phyloP scores from a whole-genome alignment of 92 coral and sea anemone species.

The Zoanthus sansibaricus region DNA sequence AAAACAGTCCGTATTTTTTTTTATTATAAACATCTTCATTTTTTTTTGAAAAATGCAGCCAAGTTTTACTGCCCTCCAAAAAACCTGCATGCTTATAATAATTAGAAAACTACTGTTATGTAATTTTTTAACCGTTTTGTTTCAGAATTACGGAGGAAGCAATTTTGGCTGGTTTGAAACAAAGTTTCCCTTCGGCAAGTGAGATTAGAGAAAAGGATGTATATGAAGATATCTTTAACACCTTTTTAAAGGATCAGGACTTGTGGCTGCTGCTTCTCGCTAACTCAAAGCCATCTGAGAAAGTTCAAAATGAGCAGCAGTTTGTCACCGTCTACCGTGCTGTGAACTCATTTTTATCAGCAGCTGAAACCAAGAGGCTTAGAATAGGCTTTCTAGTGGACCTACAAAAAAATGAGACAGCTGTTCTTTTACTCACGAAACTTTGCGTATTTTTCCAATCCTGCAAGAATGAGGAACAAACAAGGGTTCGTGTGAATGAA shows the following conservation, averaged over 20 bases:
- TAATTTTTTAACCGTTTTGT: no score
- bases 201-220: not conserved
- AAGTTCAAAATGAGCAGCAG: constrained; percentile 2
- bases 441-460: constrained; percentile 15
- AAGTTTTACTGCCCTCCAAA: no score
- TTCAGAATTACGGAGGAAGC: constrained; percentile 22
- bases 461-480: not conserved
- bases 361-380: constrained; percentile 1
- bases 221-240: constrained; percentile 17
- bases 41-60: no score
- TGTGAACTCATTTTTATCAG: constrained; percentile 2
- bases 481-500: constrained; percentile 4
- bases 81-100: no score
- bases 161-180: constrained; percentile 1
- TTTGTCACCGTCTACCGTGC: constrained; percentile 8
- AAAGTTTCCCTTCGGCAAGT: not conserved
- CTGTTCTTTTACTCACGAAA: not conserved
- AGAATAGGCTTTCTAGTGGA: constrained; percentile 25
- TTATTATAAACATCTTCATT: no score
- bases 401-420: not conserved
- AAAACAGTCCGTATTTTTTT: no score
- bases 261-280: constrained; percentile 1
- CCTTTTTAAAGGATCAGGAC: constrained; percentile 7
- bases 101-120: no score
- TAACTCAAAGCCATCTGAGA: constrained; percentile 6